phyloP scores from a whole-genome alignment of 2,888 invertebrate genomes.

The Zhuqinia jingwanae region DNA sequence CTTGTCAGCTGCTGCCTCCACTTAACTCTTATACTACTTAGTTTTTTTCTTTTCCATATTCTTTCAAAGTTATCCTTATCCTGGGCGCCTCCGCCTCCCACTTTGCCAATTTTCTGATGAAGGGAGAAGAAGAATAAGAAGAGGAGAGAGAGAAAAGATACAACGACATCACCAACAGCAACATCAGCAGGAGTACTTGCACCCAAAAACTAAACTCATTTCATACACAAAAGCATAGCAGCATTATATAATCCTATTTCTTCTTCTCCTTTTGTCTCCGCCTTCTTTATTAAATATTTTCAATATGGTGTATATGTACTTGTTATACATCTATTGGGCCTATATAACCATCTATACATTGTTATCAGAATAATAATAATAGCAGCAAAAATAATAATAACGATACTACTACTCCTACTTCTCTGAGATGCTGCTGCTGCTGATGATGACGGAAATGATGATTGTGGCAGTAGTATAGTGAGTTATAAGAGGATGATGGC shows the following conservation, averaged over 20 bases:
- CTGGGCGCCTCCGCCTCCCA: not conserved
- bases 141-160: not conserved
- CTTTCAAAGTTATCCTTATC: not conserved
- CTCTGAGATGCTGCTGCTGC: not conserved
- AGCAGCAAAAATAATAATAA: constrained; percentile 34
- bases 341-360: constrained; percentile 5
- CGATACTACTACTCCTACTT: too few relatives aligned
- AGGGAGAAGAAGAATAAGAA: not conserved
- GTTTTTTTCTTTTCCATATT: too few relatives aligned
- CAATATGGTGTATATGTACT: not conserved
- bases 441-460: not conserved
- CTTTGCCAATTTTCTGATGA: not conserved
- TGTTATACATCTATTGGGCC: not conserved
- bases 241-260: not conserved
- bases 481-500: too few relatives aligned
- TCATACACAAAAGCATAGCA: not conserved
- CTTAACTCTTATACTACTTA: not conserved
- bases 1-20: constrained; percentile 57
- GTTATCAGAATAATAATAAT: constrained; percentile 2
- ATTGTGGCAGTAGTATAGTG: too few relatives aligned
- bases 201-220: constrained; percentile 49
- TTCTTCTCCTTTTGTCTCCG: constrained; percentile 5
- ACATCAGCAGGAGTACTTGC: too few relatives aligned
- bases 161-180: not conserved
- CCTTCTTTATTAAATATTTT: constrained; percentile 25